A percentile compares a stretch with the other conserved stretches of the same genome.
Conservation (phyloP, 2,113 vertebrate genomes). For the Caretta caretta region DNA sequence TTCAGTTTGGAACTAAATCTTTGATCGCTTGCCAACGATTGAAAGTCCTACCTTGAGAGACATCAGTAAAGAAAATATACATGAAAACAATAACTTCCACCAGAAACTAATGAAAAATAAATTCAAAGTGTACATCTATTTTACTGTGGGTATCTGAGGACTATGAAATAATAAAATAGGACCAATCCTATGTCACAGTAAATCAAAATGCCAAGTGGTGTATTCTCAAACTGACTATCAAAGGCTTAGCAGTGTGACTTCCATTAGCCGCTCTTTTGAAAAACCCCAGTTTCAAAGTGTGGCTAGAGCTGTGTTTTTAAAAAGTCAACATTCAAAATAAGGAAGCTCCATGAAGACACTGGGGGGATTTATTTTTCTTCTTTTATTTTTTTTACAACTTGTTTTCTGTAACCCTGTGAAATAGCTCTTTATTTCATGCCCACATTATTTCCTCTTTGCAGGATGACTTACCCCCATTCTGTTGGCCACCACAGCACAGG, state of each 20-base stretch:
- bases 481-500: slow-evolving; percentile 29
- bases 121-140: not conserved
- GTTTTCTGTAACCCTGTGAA: not conserved
- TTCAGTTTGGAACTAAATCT: not conserved
- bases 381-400: not conserved
- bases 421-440: not conserved
- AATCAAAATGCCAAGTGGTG: slow-evolving; percentile 6
- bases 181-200: not conserved
- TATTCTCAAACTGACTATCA: not conserved
- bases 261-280: not conserved
- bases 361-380: not conserved
- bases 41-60: not conserved
- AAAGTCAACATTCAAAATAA: not conserved
- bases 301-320: not conserved
- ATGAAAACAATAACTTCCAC: not conserved
- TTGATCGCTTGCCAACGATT: not conserved
- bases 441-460: slow-evolving; percentile 21
- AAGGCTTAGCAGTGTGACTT: not conserved
- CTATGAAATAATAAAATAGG: not conserved
- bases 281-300: not conserved
- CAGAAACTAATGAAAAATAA: slow-evolving; percentile 4
- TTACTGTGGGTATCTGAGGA: not conserved
- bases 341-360: slow-evolving; percentile 14
- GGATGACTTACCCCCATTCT: not conserved
- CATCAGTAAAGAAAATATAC: not conserved